Evolutionary conservation across 2,888 invertebrate genomes (phyloP), one percentile per base, ranked within the genome.

Genomic region (Xanthorhoe designata): DNA sequence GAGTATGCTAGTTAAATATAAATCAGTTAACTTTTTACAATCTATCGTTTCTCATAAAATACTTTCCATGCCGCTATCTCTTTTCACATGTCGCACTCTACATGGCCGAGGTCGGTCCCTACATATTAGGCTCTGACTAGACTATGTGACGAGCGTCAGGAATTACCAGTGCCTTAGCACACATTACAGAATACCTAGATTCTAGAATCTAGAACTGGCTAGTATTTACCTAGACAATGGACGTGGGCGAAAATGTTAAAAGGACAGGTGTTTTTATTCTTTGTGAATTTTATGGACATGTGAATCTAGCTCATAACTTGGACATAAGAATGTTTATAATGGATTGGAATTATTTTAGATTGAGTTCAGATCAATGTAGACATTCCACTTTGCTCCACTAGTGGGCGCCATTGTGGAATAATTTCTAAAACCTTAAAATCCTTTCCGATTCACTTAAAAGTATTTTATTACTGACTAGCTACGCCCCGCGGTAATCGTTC

Each of bases 81-180:
- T 69, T 67, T 9, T 75, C 8, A 64, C 75, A 81, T 78, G 71
- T 35, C 67, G 78, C 79, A 68, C 57, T 45, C 57, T 61, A 76
- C 73, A 75, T 73, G 69, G 75, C 80, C 88, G 90, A 90, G 91
- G 90, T 85, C 90, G 82, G 64, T 51, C 73, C 74, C 73, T 86
- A 90, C 91, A 79, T 91, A 90, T 91, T 91, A 89, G 91, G 91
- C 75, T 73, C 77, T 77, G 82, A 78, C 71, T 78, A 83, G 80
- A 84, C 84, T 85, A 87, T 89, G 90, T 84, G 90, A 85, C 81
- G 78, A 77, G 90, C 80, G 81, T 88, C 71, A 77, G 83, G 82
- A 87, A 89, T 83, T 69, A 78, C 77, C 69, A 79, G 77, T 74
- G 74, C 73, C 60, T 63, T 71, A 77, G 75, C 70, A 68, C 70